Evolutionary conservation across 2,113 vertebrate species (phyloP), one percentile per base, ranked within the genome.

Genomic region (Mixornis gularis): DNA sequence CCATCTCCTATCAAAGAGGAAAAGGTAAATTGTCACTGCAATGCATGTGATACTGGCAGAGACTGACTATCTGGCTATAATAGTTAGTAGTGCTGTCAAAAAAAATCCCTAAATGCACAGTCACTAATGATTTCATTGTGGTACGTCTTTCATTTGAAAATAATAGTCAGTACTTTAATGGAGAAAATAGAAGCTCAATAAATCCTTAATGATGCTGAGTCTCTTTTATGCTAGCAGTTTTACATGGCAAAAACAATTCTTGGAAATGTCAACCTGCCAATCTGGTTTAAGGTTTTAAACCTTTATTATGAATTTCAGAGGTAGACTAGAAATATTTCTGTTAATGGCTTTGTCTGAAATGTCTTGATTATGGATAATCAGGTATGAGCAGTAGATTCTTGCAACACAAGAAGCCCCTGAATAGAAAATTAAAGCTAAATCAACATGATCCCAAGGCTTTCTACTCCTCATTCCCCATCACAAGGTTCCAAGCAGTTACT

Each of bases 331-430:
- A 93, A 72, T 87, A 69, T 79, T 81, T 64, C 55, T 63, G 59
- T 53, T 92, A 91, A 89, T 82, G 63, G 55, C 66, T 92, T 87
- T 79, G 63, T 94, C 85, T 93, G 85, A 92, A 92, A 82, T 77
- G 36, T 60, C 70, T 87, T 72, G 49, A 93, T 64, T 84, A 63
- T 26, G 53, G 79, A 85, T 78, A 77, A 87, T 85, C 62, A 69
- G 38, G 41, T 34, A 65, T 0, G 1, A 95, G 51, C 29, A 60
- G 21, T 13, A 60, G n/a, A 44, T 68, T 16, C 27, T 1, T 49
- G 41, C 49, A 58, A 62, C 36, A 72, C 34, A 74, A 88, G 77
- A 92, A 69, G 43, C 11, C 13, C 19, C 18, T 79, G 84, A 72
- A 85, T 70, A 79, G 55, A 74, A 92, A 84, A 59, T 36, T 34